These are phyloP conservation scores for Hybos culiciformis DNA, from an alignment of 2,888 invertebrate genomes.

Conservation along the genomic window DNA sequence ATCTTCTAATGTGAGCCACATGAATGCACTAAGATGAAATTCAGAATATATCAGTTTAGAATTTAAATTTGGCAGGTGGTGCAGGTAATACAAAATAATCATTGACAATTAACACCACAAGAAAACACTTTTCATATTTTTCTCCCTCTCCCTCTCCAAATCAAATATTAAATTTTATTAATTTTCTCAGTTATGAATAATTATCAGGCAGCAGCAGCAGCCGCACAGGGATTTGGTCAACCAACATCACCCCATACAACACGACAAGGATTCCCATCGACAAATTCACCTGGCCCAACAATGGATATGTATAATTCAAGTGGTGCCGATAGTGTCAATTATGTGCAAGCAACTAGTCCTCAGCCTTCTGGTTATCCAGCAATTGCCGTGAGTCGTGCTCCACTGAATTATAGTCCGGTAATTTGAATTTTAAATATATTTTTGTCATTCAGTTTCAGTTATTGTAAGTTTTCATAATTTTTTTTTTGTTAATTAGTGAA, in stretches of 20 bases:
- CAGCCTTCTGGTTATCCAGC: slow-evolving; percentile 92
- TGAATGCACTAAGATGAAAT: too few relatives aligned
- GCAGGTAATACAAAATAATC: too few relatives aligned
- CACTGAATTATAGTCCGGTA: slow-evolving; percentile 87
- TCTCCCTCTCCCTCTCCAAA: neutral
- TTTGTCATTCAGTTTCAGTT: neutral
- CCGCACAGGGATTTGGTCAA: slow-evolving; percentile 65
- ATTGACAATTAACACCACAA: neutral
- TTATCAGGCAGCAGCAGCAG: slow-evolving; percentile 72
- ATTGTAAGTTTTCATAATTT: neutral
- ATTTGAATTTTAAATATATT: slow-evolving; percentile 33
- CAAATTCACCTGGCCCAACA: slow-evolving; percentile 82
- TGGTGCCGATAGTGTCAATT: slow-evolving; percentile 74
- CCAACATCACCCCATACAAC: slow-evolving; percentile 68
- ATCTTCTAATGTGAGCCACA: too few relatives aligned
- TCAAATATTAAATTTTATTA: too few relatives aligned
- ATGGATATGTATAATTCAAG: slow-evolving; percentile 90
- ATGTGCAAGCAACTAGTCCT: slow-evolving; percentile 94
- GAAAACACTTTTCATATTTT: neutral
- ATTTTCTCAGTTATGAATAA: slow-evolving; percentile 83
- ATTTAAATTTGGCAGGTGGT: too few relatives aligned
- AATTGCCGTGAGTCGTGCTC: slow-evolving; percentile 85
- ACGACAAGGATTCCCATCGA: slow-evolving; percentile 73
- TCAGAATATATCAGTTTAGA: too few relatives aligned
- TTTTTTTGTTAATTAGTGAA: neutral